Evolutionary conservation across 35 echinoderm and acorn worm species (phyloP).

Genomic region (Ophiothrix spiculata): DNA sequence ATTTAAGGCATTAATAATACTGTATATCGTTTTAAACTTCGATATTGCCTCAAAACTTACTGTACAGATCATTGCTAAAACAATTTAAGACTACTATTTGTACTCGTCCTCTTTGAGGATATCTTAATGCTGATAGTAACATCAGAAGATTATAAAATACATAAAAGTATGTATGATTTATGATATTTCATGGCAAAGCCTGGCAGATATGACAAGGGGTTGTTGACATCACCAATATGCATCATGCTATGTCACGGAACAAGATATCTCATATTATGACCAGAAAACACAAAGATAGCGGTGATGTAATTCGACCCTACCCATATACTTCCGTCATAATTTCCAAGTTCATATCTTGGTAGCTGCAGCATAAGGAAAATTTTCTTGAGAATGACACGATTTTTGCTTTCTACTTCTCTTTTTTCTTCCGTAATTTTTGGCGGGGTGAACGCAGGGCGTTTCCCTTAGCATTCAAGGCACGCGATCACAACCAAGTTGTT

Average conservation of each 20-base stretch:
- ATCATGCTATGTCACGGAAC: constrained; percentile 9
- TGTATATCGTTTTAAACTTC: no score
- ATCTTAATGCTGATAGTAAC: no score
- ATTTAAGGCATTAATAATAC: no score
- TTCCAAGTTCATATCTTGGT: constrained; percentile 8
- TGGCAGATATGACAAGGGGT: not conserved
- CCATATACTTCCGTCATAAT: constrained; percentile 15
- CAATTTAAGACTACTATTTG: no score
- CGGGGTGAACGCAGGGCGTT: constrained; percentile 7
- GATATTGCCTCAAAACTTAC: no score
- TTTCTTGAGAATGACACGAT: not conserved
- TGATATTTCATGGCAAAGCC: not conserved
- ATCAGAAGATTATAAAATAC: no score
- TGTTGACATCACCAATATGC: constrained; percentile 1
- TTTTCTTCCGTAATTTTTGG: constrained; percentile 6
- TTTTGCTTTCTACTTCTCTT: not conserved
- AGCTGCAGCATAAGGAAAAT: not conserved
- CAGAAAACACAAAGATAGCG: constrained; percentile 11
- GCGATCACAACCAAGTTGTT: not conserved
- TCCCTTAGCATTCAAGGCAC: constrained; percentile 2
- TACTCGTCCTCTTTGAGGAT: no score
- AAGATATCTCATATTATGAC: constrained; percentile 13
- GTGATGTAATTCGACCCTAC: not conserved
- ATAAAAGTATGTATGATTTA: no score
- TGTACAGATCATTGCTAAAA: no score